Conservation (phyloP, 2,113 vertebrate genomes). For the Geothlypis trichas region DNA sequence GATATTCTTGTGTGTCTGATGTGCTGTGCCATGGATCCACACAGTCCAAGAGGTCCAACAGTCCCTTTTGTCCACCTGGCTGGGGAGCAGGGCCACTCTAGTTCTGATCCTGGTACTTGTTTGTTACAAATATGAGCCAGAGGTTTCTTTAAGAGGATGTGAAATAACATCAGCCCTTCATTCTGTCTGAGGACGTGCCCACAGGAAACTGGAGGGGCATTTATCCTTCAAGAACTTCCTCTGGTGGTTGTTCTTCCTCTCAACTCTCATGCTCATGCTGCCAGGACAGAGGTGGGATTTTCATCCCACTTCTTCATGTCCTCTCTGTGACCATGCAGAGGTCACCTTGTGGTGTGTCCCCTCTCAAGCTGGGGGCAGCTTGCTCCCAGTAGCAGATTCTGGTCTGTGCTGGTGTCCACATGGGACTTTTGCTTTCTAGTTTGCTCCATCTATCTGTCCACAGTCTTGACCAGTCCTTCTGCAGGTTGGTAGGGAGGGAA, state of each 20-base stretch:
- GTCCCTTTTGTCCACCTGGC: neutral
- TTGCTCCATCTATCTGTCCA: neutral
- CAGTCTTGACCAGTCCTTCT: neutral
- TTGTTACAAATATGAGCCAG: neutral
- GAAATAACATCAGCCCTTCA: neutral
- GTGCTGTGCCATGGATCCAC: neutral
- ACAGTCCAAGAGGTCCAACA: neutral
- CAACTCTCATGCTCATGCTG: accelerated
- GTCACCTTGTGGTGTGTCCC: neutral
- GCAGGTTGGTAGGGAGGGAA: neutral
- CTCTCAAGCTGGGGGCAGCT: neutral
- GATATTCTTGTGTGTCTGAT: neutral
- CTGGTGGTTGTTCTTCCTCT: neutral
- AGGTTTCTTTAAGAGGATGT: neutral
- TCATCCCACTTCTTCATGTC: neutral
- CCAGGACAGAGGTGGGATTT: neutral
- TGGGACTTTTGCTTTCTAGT: neutral
- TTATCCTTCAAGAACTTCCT: neutral
- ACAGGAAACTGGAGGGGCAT: neutral
- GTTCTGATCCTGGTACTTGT: neutral
- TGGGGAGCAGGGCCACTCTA: neutral
- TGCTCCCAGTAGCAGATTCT: neutral
- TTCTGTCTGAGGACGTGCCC: neutral
- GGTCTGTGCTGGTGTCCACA: accelerated
- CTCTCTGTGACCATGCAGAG: neutral